Conservation (phyloP, 1,140 invertebrate species). For the honey bee (Apis mellifera) region Amel_HAv3.1 CM009939.2:8587501-8588000, state of each 20-base stretch:
- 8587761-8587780: too few species aligned
- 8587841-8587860: constrained; percentile 27
- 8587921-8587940: neutral
- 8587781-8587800: too few species aligned
- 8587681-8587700: neutral
- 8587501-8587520: too few species aligned
- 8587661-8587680: neutral
- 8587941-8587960: neutral
- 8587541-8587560: neutral
- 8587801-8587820: too few species aligned
- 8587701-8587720: too few species aligned
- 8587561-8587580: neutral
- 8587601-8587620: neutral
- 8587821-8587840: constrained; percentile 35
- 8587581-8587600: neutral
- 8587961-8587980: neutral
- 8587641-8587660: too few species aligned
- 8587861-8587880: constrained; percentile 45
- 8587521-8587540: neutral
- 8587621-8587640: too few species aligned
- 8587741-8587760: neutral
- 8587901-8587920: constrained; percentile 63
- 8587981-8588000: neutral
- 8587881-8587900: constrained; percentile 69
- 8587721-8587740: neutral